A percentile compares a stretch with the other conserved stretches of the same genome.
Evolutionary conservation across 2,113 vertebrate species (phyloP).

Genomic region (Clinocottus analis): DNA sequence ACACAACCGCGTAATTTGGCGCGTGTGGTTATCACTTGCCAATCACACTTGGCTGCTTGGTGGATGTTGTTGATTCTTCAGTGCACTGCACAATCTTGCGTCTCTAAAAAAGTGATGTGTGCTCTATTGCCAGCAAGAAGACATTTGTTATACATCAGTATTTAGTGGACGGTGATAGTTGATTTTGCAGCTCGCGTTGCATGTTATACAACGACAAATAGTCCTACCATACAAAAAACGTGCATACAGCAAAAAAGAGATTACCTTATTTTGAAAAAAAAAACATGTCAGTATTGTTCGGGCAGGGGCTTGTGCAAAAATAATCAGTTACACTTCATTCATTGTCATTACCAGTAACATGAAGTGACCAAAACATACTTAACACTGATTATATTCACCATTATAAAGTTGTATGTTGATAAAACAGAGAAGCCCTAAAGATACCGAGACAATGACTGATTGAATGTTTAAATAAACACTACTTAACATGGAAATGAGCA

Average conservation of each 20-base stretch:
- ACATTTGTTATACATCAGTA: background rate
- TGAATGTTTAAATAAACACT: conserved; percentile 25
- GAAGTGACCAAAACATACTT: conserved; percentile 20
- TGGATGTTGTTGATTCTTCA: conserved; percentile 47
- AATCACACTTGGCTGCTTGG: conserved; percentile 49
- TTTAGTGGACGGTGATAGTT: conserved; percentile 21
- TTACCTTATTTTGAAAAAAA: background rate
- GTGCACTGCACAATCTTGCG: conserved; percentile 9
- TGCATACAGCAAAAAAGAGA: background rate
- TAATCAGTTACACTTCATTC: background rate
- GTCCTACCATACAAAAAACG: background rate
- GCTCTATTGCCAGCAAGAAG: conserved; percentile 12
- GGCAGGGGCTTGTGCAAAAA: background rate
- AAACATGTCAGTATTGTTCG: background rate
- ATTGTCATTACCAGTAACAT: conserved; percentile 1
- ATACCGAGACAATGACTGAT: conserved; percentile 11
- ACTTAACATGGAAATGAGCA: conserved; percentile 50
- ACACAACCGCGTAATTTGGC: conserved; percentile 43
- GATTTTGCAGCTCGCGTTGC: conserved; percentile 2
- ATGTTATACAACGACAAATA: background rate
- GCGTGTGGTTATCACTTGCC: conserved; percentile 58
- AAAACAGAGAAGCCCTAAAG: conserved; percentile 14
- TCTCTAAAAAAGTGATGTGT: conserved; percentile 30
- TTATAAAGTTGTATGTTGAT: conserved; percentile 21
- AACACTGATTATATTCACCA: conserved; percentile 29